A percentile compares a stretch with the other conserved stretches of the same genome.
Conservation (phyloP, 2,888 invertebrate genomes). For the Galerucella calmariensis region DNA sequence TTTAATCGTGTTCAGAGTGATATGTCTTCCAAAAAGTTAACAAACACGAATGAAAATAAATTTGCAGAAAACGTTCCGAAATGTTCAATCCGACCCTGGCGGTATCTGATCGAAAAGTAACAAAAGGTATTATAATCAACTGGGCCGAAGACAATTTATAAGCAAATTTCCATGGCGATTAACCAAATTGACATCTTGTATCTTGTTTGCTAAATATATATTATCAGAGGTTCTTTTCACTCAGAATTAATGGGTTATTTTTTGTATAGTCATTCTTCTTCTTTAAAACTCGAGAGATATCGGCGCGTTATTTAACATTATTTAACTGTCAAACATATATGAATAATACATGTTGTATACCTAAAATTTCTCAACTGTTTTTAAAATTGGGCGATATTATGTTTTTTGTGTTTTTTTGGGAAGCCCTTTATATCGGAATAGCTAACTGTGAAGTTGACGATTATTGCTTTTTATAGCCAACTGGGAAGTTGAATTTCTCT, state of each 20-base stretch:
- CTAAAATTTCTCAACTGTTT: slow-evolving; percentile 14
- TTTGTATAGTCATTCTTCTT: slow-evolving; percentile 25
- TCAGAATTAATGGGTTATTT: slow-evolving; percentile 34
- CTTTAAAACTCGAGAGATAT: slow-evolving; percentile 10
- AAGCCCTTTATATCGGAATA: too few relatives aligned
- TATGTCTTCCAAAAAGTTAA: too few relatives aligned
- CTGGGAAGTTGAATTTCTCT: too few relatives aligned
- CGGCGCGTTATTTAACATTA: slow-evolving; percentile 20
- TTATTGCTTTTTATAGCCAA: too few relatives aligned
- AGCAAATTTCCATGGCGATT: slow-evolving; percentile 43
- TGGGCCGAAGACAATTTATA: slow-evolving; percentile 40
- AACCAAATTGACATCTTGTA: slow-evolving; percentile 42
- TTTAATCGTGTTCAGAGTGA: too few relatives aligned
- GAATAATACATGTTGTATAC: slow-evolving; percentile 22
- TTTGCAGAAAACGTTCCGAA: neutral
- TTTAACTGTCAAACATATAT: slow-evolving; percentile 24
- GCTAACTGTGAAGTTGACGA: too few relatives aligned
- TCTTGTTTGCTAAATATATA: slow-evolving; percentile 40
- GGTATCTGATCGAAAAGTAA: slow-evolving; percentile 28
- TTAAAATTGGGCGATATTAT: slow-evolving; percentile 1
- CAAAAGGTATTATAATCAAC: slow-evolving; percentile 38
- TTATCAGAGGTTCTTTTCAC: slow-evolving; percentile 36
- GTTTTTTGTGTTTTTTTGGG: neutral
- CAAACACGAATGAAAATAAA: neutral
- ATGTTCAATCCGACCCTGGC: neutral